Base-by-base conservation (phyloP, 2,888 invertebrate species). In the Drosophila atripex region DNA sequence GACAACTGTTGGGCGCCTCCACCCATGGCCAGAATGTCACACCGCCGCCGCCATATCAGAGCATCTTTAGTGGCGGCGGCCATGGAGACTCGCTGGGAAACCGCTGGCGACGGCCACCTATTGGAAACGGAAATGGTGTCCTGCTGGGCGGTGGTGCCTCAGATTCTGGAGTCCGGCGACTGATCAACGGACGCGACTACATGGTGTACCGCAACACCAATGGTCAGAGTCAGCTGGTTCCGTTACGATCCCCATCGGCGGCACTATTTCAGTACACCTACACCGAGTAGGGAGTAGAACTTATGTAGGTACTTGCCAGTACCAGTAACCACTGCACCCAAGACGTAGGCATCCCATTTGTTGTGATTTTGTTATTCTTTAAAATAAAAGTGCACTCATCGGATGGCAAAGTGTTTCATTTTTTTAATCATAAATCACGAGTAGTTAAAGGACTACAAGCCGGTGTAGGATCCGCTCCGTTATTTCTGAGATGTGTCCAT, bases 141-240 rank as follows among this genome's bases (percentile, higher is more conserved):
- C 47, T 82, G 1, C 69, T 76, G 28, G 88, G 78, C 9, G 75
- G 78, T 8, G 75, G 58, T 8, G 63, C 64, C 1, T 61, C 68
- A 3, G 56, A 51, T 9, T 55, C 39, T 5, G 80, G 93, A 0
- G 92, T 93, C 16, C 93, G 92, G 63, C 93, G 93, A 80, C 92
- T 93, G 4, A 94, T 96, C 38, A 96, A 96, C 80, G 96, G 96
- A 0, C 93, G 96, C 50, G 95, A 96, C 84, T 96, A 96, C 90
- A 95, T 95, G 91, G 93, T 96, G 0, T 93, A 94, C 25, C 93
- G 93, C 14, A 93, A 93, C 18, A 91, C 92, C 3, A 93, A 92
- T 60, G 95, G 95, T 0, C 93, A 93, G 18, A 94, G 92, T n/a
- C 93, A 94, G 76, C 92, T 96, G 63, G 93, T 96, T 53, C 96